These are phyloP conservation scores for Anableps anableps DNA, from an alignment of 2,797 vertebrate species.

Conservation along the genomic window DNA sequence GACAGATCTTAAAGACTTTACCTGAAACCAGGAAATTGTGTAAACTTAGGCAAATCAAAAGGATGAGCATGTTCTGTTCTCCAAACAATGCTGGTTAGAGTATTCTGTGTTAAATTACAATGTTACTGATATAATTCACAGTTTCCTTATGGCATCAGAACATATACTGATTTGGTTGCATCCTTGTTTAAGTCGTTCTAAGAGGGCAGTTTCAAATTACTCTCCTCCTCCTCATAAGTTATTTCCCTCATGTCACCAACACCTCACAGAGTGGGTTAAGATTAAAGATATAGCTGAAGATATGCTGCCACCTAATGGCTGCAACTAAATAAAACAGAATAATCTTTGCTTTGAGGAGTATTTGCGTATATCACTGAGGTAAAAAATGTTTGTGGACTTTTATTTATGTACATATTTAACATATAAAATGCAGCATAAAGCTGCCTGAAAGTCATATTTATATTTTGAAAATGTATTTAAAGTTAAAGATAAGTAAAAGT, in stretches of 20 bases:
- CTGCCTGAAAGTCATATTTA: too few species aligned
- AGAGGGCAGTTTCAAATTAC: neutral
- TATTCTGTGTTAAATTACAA: neutral
- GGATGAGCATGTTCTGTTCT: constrained; percentile 8
- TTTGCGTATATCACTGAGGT: too few species aligned
- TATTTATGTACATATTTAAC: too few species aligned
- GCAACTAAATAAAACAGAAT: neutral
- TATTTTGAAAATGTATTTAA: neutral
- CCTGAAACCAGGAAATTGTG: constrained; percentile 6
- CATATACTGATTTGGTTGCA: neutral
- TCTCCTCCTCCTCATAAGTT: neutral
- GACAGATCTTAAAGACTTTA: neutral
- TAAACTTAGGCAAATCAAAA: neutral
- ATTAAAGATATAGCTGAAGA: neutral
- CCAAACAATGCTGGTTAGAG: too few species aligned
- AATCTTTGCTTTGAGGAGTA: too few species aligned
- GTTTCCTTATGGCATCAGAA: neutral
- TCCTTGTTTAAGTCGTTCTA: too few species aligned
- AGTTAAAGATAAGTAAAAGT: neutral
- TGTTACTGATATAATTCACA: neutral
- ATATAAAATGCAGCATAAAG: too few species aligned
- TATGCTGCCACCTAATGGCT: neutral
- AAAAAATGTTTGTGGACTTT: too few species aligned
- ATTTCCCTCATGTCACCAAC: neutral
- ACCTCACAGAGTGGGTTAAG: neutral